Base-by-base conservation (phyloP, 2,888 invertebrate species). In the Mesochorus sp. region DNA sequence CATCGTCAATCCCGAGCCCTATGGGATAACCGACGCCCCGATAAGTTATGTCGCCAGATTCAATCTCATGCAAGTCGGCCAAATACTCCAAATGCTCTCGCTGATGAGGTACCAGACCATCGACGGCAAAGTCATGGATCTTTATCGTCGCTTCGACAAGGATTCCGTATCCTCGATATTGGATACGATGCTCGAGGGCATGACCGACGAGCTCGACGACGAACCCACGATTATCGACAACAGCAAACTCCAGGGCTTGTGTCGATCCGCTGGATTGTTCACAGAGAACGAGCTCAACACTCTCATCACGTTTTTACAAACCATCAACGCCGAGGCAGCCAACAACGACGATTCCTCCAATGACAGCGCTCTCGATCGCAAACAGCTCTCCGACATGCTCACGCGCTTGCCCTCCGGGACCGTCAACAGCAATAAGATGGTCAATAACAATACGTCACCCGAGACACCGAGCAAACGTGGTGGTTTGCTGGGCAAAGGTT, bases 1-100 rank as follows among this genome's bases (percentile, higher is more conserved):
- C 0, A 97, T 99, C 67, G 96, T 98, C 57, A 97, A 97, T 92
- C 99, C 99, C 0, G 99, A 99, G 90, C 96, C 97, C 0, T 96
- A 97, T 91, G 99, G 98, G 12, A 96, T 99, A 66, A 96, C 96
- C 2, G 98, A 98, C 88, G 95, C 97, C 0, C 97, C 98, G 4
- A 96, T 99, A 68, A 97, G 97, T 44, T 95, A 97, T 86, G 95
- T 97, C 73, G 97, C 98, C 3, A 92, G 98, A 37, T 98, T 97
- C 91, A 99, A 96, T 92, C 93, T 97, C 64, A 95, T 96, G 86
- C 96, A 97, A 93, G 94, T 99, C 73, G 99, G 98, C 0, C 97
- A 98, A 92, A 96, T 98, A 83, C 91, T 99, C 55, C 98, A 99
- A 92, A 96, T 96, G 91, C 92, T 99, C 71, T 97, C 98, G 1